These are phyloP conservation scores for Hiodon tergisus DNA, from an alignment of 2,113 vertebrate species.

Conservation along the genomic window DNA sequence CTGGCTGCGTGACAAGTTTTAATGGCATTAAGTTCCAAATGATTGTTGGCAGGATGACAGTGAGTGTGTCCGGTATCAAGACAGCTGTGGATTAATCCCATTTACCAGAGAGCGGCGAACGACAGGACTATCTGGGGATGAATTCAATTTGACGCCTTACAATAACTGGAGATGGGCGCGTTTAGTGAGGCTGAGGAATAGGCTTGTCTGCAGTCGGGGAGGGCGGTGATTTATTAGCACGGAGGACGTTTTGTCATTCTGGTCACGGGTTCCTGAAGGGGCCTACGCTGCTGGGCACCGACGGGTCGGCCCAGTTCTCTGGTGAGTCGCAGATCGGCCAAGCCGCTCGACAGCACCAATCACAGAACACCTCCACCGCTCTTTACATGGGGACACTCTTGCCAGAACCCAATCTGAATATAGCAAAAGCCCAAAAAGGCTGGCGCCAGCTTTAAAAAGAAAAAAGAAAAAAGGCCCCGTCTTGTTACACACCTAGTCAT, in stretches of 20 bases:
- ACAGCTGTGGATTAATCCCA: neutral
- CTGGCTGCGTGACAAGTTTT: conserved; percentile 17
- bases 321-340: too few relatives aligned
- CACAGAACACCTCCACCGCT: too few relatives aligned
- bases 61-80: neutral
- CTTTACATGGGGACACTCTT: too few relatives aligned
- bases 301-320: neutral
- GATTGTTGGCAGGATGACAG: conserved; percentile 16
- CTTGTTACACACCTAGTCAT: neutral
- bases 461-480: neutral
- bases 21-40: conserved; percentile 6
- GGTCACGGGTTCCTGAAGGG: too few relatives aligned
- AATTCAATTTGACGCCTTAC: neutral
- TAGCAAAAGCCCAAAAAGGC: too few relatives aligned
- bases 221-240: too few relatives aligned
- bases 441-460: neutral
- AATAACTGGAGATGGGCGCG: neutral
- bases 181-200: neutral
- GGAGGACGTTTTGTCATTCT: too few relatives aligned
- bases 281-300: neutral
- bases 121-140: neutral
- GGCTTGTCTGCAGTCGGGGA: neutral
- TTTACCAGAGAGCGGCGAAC: neutral
- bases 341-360: too few relatives aligned
- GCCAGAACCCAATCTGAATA: too few relatives aligned